A percentile compares a stretch with the other conserved stretches of the same genome.
phyloP scores from a whole-genome alignment of 2,797 vertebrate genomes.

The Etheostoma nigrum region DNA sequence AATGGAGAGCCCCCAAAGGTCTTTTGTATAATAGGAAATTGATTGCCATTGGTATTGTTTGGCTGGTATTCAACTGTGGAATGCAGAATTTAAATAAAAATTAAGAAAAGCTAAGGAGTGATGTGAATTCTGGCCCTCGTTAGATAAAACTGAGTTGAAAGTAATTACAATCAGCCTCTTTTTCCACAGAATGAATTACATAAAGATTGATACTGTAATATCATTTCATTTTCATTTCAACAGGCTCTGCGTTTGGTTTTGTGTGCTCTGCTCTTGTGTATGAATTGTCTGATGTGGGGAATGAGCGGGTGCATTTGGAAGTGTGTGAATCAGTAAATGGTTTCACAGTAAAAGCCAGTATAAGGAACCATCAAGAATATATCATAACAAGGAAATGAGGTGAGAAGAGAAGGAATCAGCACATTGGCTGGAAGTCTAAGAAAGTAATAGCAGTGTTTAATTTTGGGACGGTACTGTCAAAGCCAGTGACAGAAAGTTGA shows the following conservation, averaged over 20 bases:
- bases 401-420: constrained; percentile 39
- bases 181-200: constrained; percentile 62
- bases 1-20: constrained; percentile 38
- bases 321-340: constrained; percentile 36
- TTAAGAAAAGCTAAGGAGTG: constrained; percentile 34
- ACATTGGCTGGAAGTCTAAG: constrained; percentile 41
- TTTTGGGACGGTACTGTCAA: constrained; percentile 46
- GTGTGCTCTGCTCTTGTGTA: constrained; percentile 5
- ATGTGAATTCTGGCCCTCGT: constrained; percentile 45
- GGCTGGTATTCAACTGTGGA: constrained; percentile 37
- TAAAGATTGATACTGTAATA: constrained; percentile 71
- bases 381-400: constrained; percentile 58
- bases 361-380: constrained; percentile 31
- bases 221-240: constrained; percentile 62
- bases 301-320: constrained; percentile 21
- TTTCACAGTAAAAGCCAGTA: constrained; percentile 7
- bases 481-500: constrained; percentile 47
- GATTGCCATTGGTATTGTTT: constrained; percentile 52
- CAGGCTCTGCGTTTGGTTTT: constrained; percentile 4
- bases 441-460: constrained; percentile 43
- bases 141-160: constrained; percentile 53
- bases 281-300: constrained; percentile 29
- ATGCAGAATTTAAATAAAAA: constrained; percentile 27
- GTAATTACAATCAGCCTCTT: constrained; percentile 64
- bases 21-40: constrained; percentile 57